Conservation (phyloP, 2,113 vertebrate species). For the Haemorhous mexicanus region DNA sequence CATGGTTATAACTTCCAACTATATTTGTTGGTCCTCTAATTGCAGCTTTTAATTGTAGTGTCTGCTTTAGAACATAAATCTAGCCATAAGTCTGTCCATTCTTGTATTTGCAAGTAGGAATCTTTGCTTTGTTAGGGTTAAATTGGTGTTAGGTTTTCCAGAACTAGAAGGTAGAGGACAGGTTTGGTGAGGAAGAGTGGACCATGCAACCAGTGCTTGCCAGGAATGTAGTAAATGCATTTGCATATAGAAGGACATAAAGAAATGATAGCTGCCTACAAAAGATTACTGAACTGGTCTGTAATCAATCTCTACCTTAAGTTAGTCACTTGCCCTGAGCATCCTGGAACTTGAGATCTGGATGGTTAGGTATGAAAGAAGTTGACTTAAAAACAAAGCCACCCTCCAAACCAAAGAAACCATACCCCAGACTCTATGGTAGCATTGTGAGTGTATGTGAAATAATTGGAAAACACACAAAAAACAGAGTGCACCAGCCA, state of each 20-base stretch:
- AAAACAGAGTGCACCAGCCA: background rate
- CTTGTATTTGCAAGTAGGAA: background rate
- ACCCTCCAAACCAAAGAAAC: background rate
- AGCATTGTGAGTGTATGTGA: background rate
- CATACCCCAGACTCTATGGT: background rate
- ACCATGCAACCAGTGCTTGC: background rate
- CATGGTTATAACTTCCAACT: background rate
- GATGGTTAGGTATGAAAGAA: background rate
- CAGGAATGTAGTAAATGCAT: background rate
- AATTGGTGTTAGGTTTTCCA: background rate
- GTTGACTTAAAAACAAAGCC: background rate
- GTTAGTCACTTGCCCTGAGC: background rate
- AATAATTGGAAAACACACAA: background rate
- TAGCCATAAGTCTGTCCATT: background rate
- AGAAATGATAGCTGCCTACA: background rate
- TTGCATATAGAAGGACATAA: background rate
- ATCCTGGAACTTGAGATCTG: background rate
- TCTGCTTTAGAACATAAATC: background rate
- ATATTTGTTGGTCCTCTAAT: background rate
- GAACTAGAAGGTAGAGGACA: background rate
- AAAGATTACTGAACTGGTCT: background rate
- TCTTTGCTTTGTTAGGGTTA: background rate
- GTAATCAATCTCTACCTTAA: background rate
- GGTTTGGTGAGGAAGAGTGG: background rate
- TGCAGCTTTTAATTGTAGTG: background rate